Evolutionary conservation across 2,113 vertebrate species (phyloP), one percentile per base, ranked within the genome.

Genomic region (Coptodon bakossiorum): DNA sequence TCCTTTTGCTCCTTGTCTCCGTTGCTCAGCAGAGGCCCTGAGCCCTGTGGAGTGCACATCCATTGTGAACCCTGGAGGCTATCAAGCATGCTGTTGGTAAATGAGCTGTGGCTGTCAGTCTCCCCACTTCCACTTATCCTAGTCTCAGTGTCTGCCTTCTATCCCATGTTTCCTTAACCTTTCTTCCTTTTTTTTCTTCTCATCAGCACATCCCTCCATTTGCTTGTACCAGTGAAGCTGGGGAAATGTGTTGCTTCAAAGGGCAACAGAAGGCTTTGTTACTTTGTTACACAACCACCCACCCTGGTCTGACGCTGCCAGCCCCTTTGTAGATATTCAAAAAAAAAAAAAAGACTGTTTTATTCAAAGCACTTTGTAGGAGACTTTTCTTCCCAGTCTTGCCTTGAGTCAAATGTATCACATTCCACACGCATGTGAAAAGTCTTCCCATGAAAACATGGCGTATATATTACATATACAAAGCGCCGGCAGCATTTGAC

Each of bases 31-130:
- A 91, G 66, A 89, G 54, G 57, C 88, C 53, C 40, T 17, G 54
- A 92, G 66, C 54, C 84, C 88, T 57, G 85, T 56, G 56, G 83
- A 86, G 89, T 7, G 9, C 71, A 80, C 87, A 87, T 90, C 83
- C 79, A 88, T 89, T 90, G 88, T 81, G 38, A 83, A 80, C 81
- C 82, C 76, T 40, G 10, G 71, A 84, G 85, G 80, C 86, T 92
- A 90, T 88, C 84, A 84, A 53, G 80, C 59, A 31, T 76, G 43
- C 89, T 86, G 88, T 61, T 87, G 66, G 86, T 90, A 92, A 92
- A 93, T 89, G 83, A 94, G 88, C 88, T 88, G 68, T 89, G 63
- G 57, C 86, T 93, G 80, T 91, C 82, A 63, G 40, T 76, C 79
- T 87, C 66, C 59, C 66, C 48, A 19, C 57, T 52, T 73, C 45